Evolutionary conservation across 2,113 vertebrate genomes (phyloP), one percentile per base, ranked within the genome.

Genomic region (Ictidomys tridecemlineatus): DNA sequence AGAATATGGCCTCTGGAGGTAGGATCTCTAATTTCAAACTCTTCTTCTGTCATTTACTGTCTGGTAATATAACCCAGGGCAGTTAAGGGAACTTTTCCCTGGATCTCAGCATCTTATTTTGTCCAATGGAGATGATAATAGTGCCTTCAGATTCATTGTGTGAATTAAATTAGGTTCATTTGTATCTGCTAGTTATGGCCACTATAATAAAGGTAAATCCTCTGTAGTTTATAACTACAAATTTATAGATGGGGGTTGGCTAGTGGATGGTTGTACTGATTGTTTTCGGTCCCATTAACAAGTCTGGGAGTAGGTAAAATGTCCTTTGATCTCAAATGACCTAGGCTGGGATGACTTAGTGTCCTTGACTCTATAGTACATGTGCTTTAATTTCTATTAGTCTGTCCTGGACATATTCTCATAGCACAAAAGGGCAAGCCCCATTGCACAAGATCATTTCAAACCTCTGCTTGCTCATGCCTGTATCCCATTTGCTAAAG

Each of bases 1-100:
- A 97, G 34, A 86, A 95, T 72, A 89, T 45, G 67, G 48, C 42
- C 39, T 95, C 45, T 89, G 78, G 61, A 88, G 22, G 24, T 85
- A 79, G 24, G 9, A 20, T 96, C n/a, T 37, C 39, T 96, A 73
- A 95, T 91, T 97, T 90, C 53, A 65, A 96, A 82, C 2, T 4
- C 51, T 63, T 61, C 17, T 20, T 92, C 45, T 91, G 32, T 88
- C 37, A 95, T 87, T 96, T 95, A 88, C 32, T 95, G 11, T 77
- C 42, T 95, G 56, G 58, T 86, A 82, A 90, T 89, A 37, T 90
- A 77, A 96, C 67, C 79, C 48, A 84, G 51, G 32, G 20, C 69
- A 86, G 79, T 84, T 93, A 53, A 70, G 5, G 72, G 37, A 93
- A 83, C 37, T 96, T 95, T 93, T 80, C 28, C 84, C 18, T 92